Percentiles rank a stretch among this genome's conserved stretches.
These are phyloP conservation scores for Protophormia terraenovae DNA, from an alignment of 2,888 invertebrate species.

Conservation along the genomic window DNA sequence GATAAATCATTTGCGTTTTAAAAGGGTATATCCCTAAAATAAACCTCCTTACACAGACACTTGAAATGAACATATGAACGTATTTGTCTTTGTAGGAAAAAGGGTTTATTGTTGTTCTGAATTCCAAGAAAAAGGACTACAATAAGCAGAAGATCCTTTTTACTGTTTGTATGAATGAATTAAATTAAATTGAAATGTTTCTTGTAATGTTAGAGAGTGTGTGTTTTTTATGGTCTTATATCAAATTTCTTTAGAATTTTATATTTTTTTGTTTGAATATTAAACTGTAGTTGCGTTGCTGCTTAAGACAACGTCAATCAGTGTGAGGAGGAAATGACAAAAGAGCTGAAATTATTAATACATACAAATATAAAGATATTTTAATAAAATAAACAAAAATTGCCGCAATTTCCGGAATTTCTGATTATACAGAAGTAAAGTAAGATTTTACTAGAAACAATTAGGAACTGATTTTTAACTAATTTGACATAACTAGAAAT, in stretches of 20 bases:
- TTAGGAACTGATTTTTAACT: no score
- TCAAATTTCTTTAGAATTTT: conserved; percentile 51
- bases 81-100: no score
- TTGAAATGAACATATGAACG: neutral
- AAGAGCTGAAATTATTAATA: neutral
- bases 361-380: neutral
- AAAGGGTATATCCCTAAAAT: conserved; percentile 20
- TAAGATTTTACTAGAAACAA: no score
- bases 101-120: conserved; percentile 40
- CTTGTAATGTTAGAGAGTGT: neutral
- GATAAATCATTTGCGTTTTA: conserved; percentile 35
- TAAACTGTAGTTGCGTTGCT: conserved; percentile 3
- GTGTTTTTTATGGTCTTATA: neutral
- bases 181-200: neutral
- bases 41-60: conserved; percentile 47
- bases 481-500: no score
- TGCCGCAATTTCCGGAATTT: conserved; percentile 15
- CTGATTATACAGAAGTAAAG: no score
- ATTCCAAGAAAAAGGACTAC: conserved; percentile 47
- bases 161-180: no score
- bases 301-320: conserved; percentile 35
- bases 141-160: conserved; percentile 28
- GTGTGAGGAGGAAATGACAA: neutral
- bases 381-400: neutral
- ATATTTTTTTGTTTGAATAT: conserved; percentile 11